These are phyloP conservation scores for Thryonomys swinderianus DNA, from an alignment of 2,113 vertebrate genomes.

Conservation along the genomic window DNA sequence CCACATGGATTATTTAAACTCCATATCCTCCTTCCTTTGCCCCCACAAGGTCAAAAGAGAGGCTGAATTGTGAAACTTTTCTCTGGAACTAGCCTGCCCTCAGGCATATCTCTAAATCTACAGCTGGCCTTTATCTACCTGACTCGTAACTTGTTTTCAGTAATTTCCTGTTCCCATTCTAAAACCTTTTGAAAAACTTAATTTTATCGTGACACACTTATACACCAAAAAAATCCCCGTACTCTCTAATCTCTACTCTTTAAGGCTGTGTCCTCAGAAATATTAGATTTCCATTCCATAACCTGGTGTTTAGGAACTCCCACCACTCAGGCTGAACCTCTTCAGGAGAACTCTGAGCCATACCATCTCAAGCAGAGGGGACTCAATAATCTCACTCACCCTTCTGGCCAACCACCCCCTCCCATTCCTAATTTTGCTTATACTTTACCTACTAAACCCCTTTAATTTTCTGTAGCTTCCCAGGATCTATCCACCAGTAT, in stretches of 20 bases:
- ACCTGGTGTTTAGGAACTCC: not conserved
- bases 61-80: not conserved
- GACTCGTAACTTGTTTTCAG: not conserved
- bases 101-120: slow-evolving; percentile 15
- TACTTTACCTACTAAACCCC: slow-evolving; percentile 41
- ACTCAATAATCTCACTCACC: not conserved
- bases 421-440: slow-evolving; percentile 53
- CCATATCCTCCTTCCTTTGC: not conserved
- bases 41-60: not conserved
- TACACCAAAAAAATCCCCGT: not conserved
- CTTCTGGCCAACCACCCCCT: not conserved
- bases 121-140: not conserved
- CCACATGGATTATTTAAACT: not conserved
- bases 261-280: not conserved
- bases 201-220: not conserved
- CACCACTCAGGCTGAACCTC: not conserved
- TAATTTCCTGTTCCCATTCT: not conserved
- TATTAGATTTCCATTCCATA: not conserved
- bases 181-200: slow-evolving; percentile 11
- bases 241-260: not conserved
- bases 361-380: slow-evolving; percentile 19
- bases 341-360: not conserved
- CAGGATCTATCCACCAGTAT: not conserved
- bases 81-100: not conserved
- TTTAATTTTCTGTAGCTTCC: slow-evolving; percentile 40